Base-by-base conservation (phyloP, 2,888 invertebrate species). In the Aethes cnicana region DNA sequence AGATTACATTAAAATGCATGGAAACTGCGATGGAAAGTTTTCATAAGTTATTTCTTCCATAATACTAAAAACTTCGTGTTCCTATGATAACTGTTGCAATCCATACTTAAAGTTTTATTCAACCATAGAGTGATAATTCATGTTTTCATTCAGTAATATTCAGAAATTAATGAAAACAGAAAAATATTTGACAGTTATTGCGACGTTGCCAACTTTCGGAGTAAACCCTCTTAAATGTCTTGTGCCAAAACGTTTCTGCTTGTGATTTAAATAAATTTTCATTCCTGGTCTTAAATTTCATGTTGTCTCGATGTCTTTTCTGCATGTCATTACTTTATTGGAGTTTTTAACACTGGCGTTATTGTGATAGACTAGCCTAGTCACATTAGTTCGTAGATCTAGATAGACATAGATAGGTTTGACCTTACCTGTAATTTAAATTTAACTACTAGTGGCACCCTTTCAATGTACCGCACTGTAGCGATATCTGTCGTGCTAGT, bases 271-370 rank as follows among this genome's bases (percentile, higher is more conserved):
- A 21, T 43, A 7, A 6, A 4, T 18, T 43, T 20, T 20, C 21
- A 20, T 23, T 18, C 12, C 23, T 44, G 9, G 16, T 5, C 16
- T 33, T 23, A 17, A 44, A 2, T 26, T 9, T 11, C 20, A n/a
- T 11, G 8, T 23, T 33, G 3, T 44, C 11, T 17, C 20, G 14
- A 26, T 41, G 39, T 37, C 47, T 44, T 42, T 43, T 62, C 54
- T 80, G 82, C 77, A 82, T 82, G 81, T 58, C 8, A 26, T 23
- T 56, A 66, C 57, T 64, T 64, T 62, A 67, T 70, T 62, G 60
- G 65, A 68, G n/a, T n/a, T 69, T 69, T 77, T 62, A 70, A 77
- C 75, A 81, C 81, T 86, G 87, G 86, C 84, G 84, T 86, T 81
- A 79, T 81, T 84, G 82, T 80, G 81, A 77, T 61, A 58, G 67